These are phyloP conservation scores for Dinocampus coccinellae DNA, from an alignment of 2,888 invertebrate genomes.

Conservation along the genomic window DNA sequence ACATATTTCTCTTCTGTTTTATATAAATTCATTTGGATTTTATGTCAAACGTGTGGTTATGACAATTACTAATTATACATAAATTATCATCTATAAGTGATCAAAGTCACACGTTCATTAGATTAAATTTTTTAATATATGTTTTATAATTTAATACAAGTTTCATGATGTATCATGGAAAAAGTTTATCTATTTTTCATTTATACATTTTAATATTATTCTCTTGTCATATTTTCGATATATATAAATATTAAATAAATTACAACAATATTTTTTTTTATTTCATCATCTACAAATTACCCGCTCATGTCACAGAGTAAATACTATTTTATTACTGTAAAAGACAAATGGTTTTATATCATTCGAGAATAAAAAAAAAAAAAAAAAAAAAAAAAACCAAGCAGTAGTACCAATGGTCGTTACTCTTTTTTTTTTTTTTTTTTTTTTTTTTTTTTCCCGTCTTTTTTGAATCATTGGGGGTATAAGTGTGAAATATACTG, in stretches of 20 bases:
- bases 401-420: not conserved
- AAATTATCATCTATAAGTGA: not conserved
- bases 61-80: not conserved
- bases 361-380: not conserved
- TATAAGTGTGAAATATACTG: conserved; percentile 32
- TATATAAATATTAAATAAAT: not conserved
- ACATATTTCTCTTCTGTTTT: too few relatives aligned
- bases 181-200: too few relatives aligned
- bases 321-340: not conserved
- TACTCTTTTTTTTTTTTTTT: too few relatives aligned
- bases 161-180: too few relatives aligned
- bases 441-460: too few relatives aligned
- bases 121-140: not conserved
- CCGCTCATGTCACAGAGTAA: not conserved
- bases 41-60: not conserved
- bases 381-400: not conserved
- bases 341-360: conserved; percentile 2
- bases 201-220: not conserved
- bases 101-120: not conserved
- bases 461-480: conserved; percentile 7
- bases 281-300: not conserved
- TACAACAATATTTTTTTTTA: too few relatives aligned
- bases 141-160: too few relatives aligned
- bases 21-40: not conserved
- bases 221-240: not conserved